Evolutionary conservation across 2,888 invertebrate species (phyloP).

Genomic region (Conus canariensis): DNA sequence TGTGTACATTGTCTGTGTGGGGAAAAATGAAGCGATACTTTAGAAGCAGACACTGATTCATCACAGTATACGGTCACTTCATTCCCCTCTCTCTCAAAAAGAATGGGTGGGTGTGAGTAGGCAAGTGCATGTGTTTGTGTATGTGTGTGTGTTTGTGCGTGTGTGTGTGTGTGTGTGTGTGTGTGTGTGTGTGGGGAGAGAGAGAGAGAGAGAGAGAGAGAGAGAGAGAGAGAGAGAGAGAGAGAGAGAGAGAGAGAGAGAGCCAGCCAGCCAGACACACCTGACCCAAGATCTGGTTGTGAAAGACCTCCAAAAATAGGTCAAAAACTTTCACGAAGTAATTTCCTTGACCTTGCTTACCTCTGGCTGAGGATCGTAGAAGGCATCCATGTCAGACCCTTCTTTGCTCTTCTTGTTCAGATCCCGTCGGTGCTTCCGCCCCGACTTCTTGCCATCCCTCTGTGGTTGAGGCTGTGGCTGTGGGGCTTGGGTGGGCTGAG

Average conservation of each 20-base stretch:
- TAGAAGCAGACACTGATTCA: too few species aligned
- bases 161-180: too few species aligned
- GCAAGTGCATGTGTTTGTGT: too few species aligned
- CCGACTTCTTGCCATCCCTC: constrained; percentile 45
- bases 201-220: constrained; percentile 1
- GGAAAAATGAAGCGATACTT: too few species aligned
- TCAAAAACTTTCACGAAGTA: not conserved
- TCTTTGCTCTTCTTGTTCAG: constrained; percentile 66
- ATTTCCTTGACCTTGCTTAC: constrained; percentile 9
- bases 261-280: not conserved
- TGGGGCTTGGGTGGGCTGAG: not conserved
- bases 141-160: not conserved
- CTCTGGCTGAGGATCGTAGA: constrained; percentile 43
- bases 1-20: too few species aligned
- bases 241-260: not conserved
- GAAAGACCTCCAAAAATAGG: not conserved
- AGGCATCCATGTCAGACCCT: constrained; percentile 73
- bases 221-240: not conserved
- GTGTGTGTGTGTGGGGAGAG: not conserved
- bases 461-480: constrained; percentile 19
- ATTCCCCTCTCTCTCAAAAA: not conserved
- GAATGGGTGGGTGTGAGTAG: too few species aligned
- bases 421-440: constrained; percentile 55
- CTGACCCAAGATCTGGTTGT: not conserved
- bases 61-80: too few species aligned